Conservation (phyloP, 2,113 vertebrate species). For the Microcebus jonahi region DNA sequence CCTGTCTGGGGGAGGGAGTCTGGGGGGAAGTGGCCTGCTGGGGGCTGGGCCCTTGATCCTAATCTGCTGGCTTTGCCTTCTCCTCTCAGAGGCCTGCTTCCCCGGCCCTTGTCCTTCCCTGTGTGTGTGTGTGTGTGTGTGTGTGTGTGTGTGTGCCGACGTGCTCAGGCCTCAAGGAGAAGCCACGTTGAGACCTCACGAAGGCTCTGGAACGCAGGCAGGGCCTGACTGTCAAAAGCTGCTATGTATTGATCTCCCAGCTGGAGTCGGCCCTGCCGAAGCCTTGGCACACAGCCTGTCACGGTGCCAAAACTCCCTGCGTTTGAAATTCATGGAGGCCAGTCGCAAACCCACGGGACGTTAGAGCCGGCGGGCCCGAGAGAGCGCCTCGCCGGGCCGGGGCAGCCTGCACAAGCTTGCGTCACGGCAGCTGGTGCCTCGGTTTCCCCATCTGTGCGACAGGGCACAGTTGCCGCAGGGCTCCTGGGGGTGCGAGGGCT, state of each 20-base stretch:
- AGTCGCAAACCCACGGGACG: background rate
- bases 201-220: background rate
- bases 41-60: background rate
- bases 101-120: background rate
- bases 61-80: background rate
- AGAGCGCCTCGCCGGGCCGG: accelerated
- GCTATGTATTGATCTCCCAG: background rate
- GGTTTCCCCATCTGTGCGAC: background rate
- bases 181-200: accelerated
- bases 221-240: background rate
- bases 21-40: background rate
- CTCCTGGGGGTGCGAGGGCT: background rate
- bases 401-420: accelerated
- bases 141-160: background rate
- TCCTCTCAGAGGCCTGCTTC: background rate
- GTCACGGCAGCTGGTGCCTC: accelerated
- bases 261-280: background rate
- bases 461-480: accelerated
- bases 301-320: background rate
- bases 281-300: background rate
- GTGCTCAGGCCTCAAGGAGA: background rate
- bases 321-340: background rate
- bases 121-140: background rate
- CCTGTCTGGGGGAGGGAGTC: background rate
- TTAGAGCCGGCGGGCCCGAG: background rate